Base-by-base conservation (phyloP, 2,888 invertebrate genomes). In the Toxonevra muliebris region DNA sequence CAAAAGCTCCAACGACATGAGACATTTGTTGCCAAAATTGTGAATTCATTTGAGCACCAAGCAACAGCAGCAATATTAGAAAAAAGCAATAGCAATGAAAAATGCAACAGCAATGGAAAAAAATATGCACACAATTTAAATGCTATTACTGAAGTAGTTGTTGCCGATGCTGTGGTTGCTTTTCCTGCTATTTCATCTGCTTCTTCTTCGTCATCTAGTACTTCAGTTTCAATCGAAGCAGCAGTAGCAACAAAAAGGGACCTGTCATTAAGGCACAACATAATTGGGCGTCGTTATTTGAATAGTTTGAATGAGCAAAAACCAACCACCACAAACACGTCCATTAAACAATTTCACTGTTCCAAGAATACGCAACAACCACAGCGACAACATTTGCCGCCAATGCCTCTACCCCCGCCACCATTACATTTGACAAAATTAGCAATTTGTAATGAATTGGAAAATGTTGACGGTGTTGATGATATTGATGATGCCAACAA, bases 261-360 rank as follows among this genome's bases (percentile, higher is more conserved):
- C 43, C 57, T 64, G 12, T 65, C 70, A 54, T 70, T 41, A 55
- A 55, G 52, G 40, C 61, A 68, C 52, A 76, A 71, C 66, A 74
- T 74, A 50, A 69, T 73, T 61, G 73, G 69, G 15, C 74, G 74
- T 2, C 76, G 76, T 41, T 75, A 74, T 59, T 71, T 75, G 53
- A 73, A 68, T 62, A 74, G 73, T 63, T 74, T 69, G 63, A 68
- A 65, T 54, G 71, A 74, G 12, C 54, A 66, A 19, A 66, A 41
- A 1, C 1, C 61, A n/a, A 17, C 13, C 54, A 12, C 17, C 54
- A n/a, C 17, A 54, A 20, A 0, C 54, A 17, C 17, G 30, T 17
- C 13, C 30, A 30, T 30, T 30, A 30, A 40, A 66, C 64, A 15
- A 55, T 42, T 61, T 57, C 60, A 45, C 20, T 11, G 42, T 30